Evolutionary conservation across 2,888 invertebrate genomes (phyloP).

Genomic region (Acanthopleura granulata): DNA sequence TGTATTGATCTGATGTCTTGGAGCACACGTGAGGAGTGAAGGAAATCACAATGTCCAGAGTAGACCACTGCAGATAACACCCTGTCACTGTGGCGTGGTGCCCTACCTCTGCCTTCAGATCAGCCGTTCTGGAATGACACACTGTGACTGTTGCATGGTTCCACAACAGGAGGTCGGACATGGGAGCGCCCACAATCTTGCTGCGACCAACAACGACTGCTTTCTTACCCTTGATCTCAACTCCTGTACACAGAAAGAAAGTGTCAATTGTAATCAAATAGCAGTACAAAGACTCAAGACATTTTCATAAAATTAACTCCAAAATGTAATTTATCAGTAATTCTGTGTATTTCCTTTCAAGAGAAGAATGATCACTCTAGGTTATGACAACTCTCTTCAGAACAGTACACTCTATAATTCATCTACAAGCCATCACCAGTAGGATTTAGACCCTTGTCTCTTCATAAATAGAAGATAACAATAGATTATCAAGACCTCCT

Average conservation of each 20-base stretch:
- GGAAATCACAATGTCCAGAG: not conserved
- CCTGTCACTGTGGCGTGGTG: too few relatives aligned
- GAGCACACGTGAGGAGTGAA: too few relatives aligned
- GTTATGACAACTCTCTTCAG: too few relatives aligned
- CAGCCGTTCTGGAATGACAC: slow-evolving; percentile 94
- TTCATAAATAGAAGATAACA: too few relatives aligned
- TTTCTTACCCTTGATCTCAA: slow-evolving; percentile 82
- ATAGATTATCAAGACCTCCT: too few relatives aligned
- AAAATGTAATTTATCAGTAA: not conserved
- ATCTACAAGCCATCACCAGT: too few relatives aligned
- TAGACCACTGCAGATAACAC: too few relatives aligned
- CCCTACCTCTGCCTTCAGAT: slow-evolving; percentile 73
- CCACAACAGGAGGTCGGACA: slow-evolving; percentile 94
- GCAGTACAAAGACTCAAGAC: not conserved
- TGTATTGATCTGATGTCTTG: too few relatives aligned
- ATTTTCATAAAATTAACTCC: not conserved
- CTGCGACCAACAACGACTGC: slow-evolving; percentile 97
- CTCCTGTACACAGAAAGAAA: slow-evolving; percentile 71
- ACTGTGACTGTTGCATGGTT: slow-evolving; percentile 96
- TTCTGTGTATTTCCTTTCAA: too few relatives aligned
- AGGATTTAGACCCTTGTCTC: too few relatives aligned
- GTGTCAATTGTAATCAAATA: not conserved
- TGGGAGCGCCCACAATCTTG: slow-evolving; percentile 97
- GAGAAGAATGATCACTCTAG: too few relatives aligned
- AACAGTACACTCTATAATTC: too few relatives aligned